Evolutionary conservation across 1,140 invertebrate species (phyloP).

Genomic region (Trachelipus rathkii): DNA sequence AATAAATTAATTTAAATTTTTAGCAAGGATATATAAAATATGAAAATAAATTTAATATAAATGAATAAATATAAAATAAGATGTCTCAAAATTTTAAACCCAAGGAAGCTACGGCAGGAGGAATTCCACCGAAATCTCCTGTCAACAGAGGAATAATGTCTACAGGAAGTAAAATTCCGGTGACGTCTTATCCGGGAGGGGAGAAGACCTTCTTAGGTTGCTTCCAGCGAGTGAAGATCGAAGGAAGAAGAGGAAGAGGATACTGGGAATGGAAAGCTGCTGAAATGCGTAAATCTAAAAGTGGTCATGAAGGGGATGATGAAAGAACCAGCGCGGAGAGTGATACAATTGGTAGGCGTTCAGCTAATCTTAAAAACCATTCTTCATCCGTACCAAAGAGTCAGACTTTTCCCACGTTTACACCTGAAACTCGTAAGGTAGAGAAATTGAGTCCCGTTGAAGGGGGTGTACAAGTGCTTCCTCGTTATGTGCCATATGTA

Average conservation of each 20-base stretch:
- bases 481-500: constrained; percentile 1
- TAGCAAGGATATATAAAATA: neutral
- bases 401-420: constrained; percentile 6
- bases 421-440: neutral
- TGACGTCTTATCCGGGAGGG: neutral
- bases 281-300: constrained; percentile 27
- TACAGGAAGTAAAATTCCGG: neutral
- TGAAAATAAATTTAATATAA: neutral
- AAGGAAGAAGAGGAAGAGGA: constrained; percentile 30
- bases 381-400: constrained; percentile 1
- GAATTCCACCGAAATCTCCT: constrained; percentile 5
- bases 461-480: constrained; percentile 25
- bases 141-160: neutral
- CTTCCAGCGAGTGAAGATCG: constrained; percentile 21
- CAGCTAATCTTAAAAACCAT: constrained; percentile 21
- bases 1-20: too few species aligned
- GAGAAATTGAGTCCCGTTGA: neutral
- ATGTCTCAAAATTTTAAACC: neutral
- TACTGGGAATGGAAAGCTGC: constrained; percentile 41
- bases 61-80: neutral
- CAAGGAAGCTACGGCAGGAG: neutral
- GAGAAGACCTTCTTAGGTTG: constrained; percentile 25
- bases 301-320: constrained; percentile 36
- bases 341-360: constrained; percentile 28
- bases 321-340: constrained; percentile 35